Conservation (phyloP, 1,140 invertebrate genomes). For the Drosophila kurseongensis region DNA sequence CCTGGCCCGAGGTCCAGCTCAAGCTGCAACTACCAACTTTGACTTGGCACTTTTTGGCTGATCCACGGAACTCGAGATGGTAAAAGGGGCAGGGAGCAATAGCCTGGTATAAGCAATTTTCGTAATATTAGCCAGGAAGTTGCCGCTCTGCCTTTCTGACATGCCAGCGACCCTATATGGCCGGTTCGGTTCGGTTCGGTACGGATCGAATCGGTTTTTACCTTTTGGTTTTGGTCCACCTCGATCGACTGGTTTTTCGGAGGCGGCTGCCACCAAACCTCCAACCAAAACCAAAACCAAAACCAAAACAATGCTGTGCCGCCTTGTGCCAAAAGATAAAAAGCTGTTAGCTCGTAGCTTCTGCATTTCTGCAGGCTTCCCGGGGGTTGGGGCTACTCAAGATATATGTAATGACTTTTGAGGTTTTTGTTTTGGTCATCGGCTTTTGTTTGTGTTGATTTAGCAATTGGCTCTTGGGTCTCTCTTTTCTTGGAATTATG, state of each 20-base stretch:
- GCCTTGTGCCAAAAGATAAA: conserved; percentile 79
- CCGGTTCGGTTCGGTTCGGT: conserved; percentile 27
- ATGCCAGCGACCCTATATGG: conserved; percentile 80
- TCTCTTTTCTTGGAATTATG: conserved; percentile 69
- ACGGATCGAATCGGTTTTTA: conserved; percentile 30
- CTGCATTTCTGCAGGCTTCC: conserved; percentile 71
- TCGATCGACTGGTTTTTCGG: conserved; percentile 40
- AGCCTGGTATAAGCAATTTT: conserved; percentile 77
- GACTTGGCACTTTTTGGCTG: conserved; percentile 60
- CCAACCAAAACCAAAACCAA: conserved; percentile 1
- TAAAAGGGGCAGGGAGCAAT: conserved; percentile 24
- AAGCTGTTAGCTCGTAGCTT: conserved; percentile 84
- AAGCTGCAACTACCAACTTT: conserved; percentile 46
- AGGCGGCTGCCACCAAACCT: conserved; percentile 49
- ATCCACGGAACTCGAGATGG: conserved; percentile 34
- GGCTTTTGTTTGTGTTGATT: conserved; percentile 67
- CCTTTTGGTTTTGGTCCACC: conserved; percentile 27
- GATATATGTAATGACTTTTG: conserved; percentile 83
- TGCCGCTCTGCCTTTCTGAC: conserved; percentile 43
- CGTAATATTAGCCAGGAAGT: conserved; percentile 83
- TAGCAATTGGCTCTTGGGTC: conserved; percentile 69
- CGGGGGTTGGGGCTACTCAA: conserved; percentile 28
- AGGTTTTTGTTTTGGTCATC: conserved; percentile 78
- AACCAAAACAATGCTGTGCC: conserved; percentile 57
- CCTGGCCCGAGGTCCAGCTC: conserved; percentile 11